Evolutionary conservation across 2,113 vertebrate species (phyloP), one percentile per base, ranked within the genome.

Genomic region (Himantopus leucocephalus): DNA sequence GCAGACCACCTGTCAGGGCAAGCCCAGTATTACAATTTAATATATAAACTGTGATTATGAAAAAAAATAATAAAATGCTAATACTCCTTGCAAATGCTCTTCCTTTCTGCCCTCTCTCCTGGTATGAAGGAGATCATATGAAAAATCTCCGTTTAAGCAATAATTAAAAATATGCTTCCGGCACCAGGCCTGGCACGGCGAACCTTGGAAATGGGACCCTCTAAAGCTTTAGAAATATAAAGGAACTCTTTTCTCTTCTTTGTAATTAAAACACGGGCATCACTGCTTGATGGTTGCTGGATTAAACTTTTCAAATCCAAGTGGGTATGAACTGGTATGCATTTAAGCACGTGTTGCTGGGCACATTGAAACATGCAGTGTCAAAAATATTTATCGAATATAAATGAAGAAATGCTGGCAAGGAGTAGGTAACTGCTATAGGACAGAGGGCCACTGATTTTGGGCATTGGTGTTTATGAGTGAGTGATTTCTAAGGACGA

Each of bases 271-370:
- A 63, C 3, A 5, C 20, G 6, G 24, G 1, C 17, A 12, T 18
- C 3, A 0, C 6, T 21, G 3, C 26, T 50, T 73, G 12, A 55
- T 71, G 41, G 8, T 45, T 67, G 45, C 60, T 56, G 68, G 37
- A 68, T 43, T 43, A 60, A 68, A 43, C 12, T 85, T 82, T n/a
- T 18, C 9, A 52, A 23, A 55, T 1, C 0, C 1, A 1, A 37
- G 6, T 6, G 15, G 11, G 4, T 29, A 23, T 48, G 48, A 39
- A 84, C 3, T 4, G 15, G 12, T 2, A 6, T 10, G 3, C 4
- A 0, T 43, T 59, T 35, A 23, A 35, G 13, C 32, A n/a, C 0
- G 0, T 18, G 39, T 8, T 52, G 59, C 22, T 55, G 39, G 14
- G 26, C 5, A 21, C 14, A 0, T 10, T 3, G 6, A 41, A 85